A percentile compares a stretch with the other conserved stretches of the same genome.
Conservation (phyloP, 1,140 invertebrate genomes). For the Drosophila serrata region DNA sequence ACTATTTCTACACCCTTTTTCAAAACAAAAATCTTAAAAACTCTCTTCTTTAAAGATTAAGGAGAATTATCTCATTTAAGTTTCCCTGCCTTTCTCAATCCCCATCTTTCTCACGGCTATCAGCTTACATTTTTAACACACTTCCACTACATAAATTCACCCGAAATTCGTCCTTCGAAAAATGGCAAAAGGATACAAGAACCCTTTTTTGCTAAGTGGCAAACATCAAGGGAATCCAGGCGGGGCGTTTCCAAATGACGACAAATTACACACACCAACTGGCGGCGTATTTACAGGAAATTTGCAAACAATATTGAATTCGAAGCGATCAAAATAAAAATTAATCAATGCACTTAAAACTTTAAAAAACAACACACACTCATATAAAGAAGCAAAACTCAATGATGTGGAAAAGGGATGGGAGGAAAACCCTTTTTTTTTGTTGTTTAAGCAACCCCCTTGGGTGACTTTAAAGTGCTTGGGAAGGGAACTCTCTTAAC, state of each 20-base stretch:
- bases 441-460: slow-evolving; percentile 28
- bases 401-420: slow-evolving; percentile 66
- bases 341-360: slow-evolving; percentile 82
- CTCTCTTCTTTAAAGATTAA: too few species aligned
- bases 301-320: slow-evolving; percentile 84
- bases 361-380: slow-evolving; percentile 33
- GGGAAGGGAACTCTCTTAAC: slow-evolving; percentile 56
- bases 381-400: slow-evolving; percentile 36
- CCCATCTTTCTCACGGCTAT: slow-evolving; percentile 63
- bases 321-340: slow-evolving; percentile 81
- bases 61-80: neutral
- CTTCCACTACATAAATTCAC: slow-evolving; percentile 73
- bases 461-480: slow-evolving; percentile 66
- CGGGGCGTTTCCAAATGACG: slow-evolving; percentile 72
- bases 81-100: neutral
- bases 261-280: slow-evolving; percentile 82
- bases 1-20: neutral
- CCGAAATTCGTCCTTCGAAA: slow-evolving; percentile 7
- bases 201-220: slow-evolving; percentile 51
- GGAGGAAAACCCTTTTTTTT: slow-evolving; percentile 30
- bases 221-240: slow-evolving; percentile 30
- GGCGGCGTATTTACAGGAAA: slow-evolving; percentile 70
- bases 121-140: slow-evolving; percentile 37
- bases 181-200: slow-evolving; percentile 3
- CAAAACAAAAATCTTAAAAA: neutral